phyloP scores from a whole-genome alignment of 2,888 invertebrate genomes.

The Habrosyne pyritoides region DNA sequence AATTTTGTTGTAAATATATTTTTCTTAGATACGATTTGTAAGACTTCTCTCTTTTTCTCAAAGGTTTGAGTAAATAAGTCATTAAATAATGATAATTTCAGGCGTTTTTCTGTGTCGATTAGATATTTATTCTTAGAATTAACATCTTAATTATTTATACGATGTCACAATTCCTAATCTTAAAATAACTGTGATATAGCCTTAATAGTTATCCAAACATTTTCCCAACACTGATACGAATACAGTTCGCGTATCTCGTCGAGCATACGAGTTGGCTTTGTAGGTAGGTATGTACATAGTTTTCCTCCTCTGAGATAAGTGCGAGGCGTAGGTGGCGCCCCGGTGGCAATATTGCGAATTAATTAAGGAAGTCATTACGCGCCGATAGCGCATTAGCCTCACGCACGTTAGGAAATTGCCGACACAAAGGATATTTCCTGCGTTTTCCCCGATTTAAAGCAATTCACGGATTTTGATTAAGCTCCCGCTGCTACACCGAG shows the following conservation, averaged over 20 bases:
- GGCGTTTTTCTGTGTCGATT: too few species aligned
- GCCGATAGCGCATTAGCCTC: slow-evolving; percentile 78
- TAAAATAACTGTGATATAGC: too few species aligned
- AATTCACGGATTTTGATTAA: slow-evolving; percentile 83
- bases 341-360: slow-evolving; percentile 74
- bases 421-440: slow-evolving; percentile 82
- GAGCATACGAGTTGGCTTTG: neutral
- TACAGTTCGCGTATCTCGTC: neutral
- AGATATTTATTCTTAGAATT: too few species aligned
- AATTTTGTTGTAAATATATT: neutral
- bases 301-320: slow-evolving; percentile 23
- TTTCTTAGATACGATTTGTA: too few species aligned
- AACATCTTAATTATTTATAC: too few species aligned
- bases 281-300: slow-evolving; percentile 14
- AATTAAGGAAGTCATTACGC: slow-evolving; percentile 83
- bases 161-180: too few species aligned
- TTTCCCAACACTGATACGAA: too few species aligned
- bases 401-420: slow-evolving; percentile 81
- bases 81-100: too few species aligned
- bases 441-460: slow-evolving; percentile 84
- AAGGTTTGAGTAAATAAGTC: too few species aligned
- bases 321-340: slow-evolving; percentile 24
- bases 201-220: too few species aligned
- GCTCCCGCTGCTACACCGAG: slow-evolving; percentile 79
- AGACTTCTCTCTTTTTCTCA: too few species aligned